These are phyloP conservation scores for Peromyscus californicus DNA, from an alignment of 2,113 vertebrate species.

Conservation along the genomic window DNA sequence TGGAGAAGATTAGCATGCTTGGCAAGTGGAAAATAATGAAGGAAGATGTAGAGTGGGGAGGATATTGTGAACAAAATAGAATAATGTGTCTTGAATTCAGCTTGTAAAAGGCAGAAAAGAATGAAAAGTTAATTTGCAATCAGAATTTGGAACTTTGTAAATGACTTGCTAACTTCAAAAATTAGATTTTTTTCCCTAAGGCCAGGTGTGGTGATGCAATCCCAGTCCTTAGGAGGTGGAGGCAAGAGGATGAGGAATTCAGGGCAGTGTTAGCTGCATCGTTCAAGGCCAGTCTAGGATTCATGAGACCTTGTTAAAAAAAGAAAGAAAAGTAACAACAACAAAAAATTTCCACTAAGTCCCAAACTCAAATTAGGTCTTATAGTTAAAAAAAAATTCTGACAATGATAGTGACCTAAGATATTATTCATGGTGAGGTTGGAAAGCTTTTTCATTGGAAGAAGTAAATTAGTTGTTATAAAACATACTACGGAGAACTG, in stretches of 20 bases:
- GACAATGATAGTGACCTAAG: not conserved
- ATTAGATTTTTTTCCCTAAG: not conserved
- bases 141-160: constrained; percentile 20
- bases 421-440: not conserved
- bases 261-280: not conserved
- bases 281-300: not conserved
- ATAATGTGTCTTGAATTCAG: not conserved
- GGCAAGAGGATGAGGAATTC: no score
- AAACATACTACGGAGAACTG: not conserved
- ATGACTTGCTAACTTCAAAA: constrained; percentile 34
- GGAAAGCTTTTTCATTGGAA: not conserved
- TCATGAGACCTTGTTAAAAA: not conserved
- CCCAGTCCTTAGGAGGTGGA: not conserved
- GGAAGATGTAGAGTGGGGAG: not conserved
- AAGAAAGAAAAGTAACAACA: not conserved
- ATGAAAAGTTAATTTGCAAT: constrained; percentile 48
- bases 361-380: not conserved
- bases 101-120: not conserved
- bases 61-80: not conserved
- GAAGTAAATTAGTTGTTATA: not conserved
- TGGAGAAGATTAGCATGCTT: constrained; percentile 62
- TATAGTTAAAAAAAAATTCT: not conserved
- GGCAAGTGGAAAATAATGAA: constrained; percentile 62
- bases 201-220: not conserved
- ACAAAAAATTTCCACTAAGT: not conserved